These are phyloP conservation scores for Cybosia mesomella DNA, from an alignment of 2,888 invertebrate genomes.

Conservation along the genomic window DNA sequence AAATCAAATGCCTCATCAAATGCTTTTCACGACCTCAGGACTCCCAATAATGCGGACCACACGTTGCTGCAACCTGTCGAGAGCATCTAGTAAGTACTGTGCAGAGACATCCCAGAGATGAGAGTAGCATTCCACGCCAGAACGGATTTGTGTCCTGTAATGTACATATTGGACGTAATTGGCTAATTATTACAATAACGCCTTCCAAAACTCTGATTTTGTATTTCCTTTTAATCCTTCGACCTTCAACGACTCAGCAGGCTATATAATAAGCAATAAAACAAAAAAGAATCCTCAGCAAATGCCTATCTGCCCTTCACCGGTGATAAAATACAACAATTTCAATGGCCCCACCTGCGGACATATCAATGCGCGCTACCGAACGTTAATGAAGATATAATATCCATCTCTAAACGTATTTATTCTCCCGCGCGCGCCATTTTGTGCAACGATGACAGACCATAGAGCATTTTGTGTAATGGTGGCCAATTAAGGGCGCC, in stretches of 20 bases:
- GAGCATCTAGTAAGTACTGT: no score
- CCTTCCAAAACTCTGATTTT: background rate
- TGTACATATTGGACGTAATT: no score
- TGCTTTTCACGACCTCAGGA: no score
- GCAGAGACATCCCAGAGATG: no score
- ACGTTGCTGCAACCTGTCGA: no score
- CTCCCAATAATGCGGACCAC: no score
- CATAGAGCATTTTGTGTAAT: constrained; percentile 79
- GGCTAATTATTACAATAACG: background rate
- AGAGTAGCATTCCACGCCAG: no score
- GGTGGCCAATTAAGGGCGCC: constrained; percentile 80
- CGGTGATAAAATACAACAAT: constrained; percentile 84
- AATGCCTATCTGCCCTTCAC: constrained; percentile 62
- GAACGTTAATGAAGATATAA: constrained; percentile 86
- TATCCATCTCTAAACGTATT: constrained; percentile 82
- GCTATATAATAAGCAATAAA: constrained; percentile 64
- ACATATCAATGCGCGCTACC: constrained; percentile 82
- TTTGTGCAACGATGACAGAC: constrained; percentile 79
- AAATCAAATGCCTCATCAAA: no score
- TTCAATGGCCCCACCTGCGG: constrained; percentile 82
- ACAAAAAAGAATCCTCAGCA: constrained; percentile 57
- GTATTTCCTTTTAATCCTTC: constrained; percentile 2
- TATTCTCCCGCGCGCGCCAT: constrained; percentile 80
- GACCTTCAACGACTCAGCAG: constrained; percentile 46
- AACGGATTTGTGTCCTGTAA: no score